Evolutionary conservation across 2,113 vertebrate genomes (phyloP), one percentile per base, ranked within the genome.

Genomic region (Carollia perspicillata): DNA sequence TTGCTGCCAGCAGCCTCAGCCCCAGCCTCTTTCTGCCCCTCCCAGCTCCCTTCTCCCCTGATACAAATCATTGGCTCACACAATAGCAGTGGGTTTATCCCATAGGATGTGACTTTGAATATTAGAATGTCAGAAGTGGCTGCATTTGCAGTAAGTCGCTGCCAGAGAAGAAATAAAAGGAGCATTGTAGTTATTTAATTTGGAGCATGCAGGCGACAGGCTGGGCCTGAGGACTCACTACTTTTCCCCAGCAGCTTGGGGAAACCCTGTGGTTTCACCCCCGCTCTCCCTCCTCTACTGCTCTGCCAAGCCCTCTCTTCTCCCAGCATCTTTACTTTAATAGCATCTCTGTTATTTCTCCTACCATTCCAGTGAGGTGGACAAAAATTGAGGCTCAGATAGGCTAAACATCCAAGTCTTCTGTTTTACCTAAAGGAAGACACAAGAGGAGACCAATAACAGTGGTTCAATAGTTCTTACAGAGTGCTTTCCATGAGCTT

Each of bases 121-220:
- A 98, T 98, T 97, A 98, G 98, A 97, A 98, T 98, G 98, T 98
- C 98, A 98, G 97, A 98, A 97, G 90, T 13, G 47, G 84, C 97
- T 63, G 93, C 96, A 53, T 98, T 97, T 37, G 95, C 98, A 97
- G 97, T 97, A 95, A 91, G 96, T 98, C 97, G 98, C 98, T 98
- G 98, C 98, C 98, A 98, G 95, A 84, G 13, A 98, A 97, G 58
- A 98, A 98, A 98, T 97, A 98, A 98, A 98, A 98, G 94, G 95
- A 97, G 98, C 98, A 94, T 96, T 93, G 96, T 88, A 84, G 97
- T 97, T 98, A 97, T 98, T 98, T 98, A 98, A 98, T 98, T 98
- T 97, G 97, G 97, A 97, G 97, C 42, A 6, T 13, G 95, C 3
- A 4, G 90, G 71, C 6, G 11, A 60, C 63, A 63, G 93, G 0